phyloP scores from a whole-genome alignment of 2,113 vertebrate genomes.

The Hiodon alosoides region DNA sequence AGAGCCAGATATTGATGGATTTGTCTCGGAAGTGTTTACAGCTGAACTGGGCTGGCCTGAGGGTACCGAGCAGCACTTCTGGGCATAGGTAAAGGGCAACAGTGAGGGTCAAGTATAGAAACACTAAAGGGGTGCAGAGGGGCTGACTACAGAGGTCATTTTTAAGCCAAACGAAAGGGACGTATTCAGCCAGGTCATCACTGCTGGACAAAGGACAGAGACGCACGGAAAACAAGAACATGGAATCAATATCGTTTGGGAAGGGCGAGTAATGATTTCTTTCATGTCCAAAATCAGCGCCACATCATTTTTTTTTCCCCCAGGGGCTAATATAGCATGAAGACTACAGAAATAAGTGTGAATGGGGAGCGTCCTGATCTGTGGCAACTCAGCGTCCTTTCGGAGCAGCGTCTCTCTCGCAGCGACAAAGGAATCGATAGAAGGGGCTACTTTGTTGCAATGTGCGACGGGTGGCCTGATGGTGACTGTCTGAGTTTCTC shows the following conservation, averaged over 20 bases:
- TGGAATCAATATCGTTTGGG: neutral
- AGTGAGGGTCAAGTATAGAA: neutral
- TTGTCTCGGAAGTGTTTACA: slow-evolving; percentile 27
- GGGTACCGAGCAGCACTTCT: neutral
- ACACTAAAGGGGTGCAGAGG: neutral
- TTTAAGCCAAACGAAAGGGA: neutral
- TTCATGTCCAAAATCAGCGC: neutral
- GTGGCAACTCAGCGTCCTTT: slow-evolving; percentile 24
- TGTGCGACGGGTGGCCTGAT: slow-evolving; percentile 39
- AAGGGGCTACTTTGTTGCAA: slow-evolving; percentile 8
- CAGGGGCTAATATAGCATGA: too few species aligned
- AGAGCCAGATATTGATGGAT: slow-evolving; percentile 12
- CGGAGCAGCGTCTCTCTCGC: slow-evolving; percentile 47
- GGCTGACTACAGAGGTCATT: too few species aligned
- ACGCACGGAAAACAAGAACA: neutral
- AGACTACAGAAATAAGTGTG: neutral
- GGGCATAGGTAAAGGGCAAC: neutral
- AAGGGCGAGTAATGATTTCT: neutral
- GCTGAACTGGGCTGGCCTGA: neutral
- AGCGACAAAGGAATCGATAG: slow-evolving; percentile 57
- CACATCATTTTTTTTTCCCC: too few species aligned
- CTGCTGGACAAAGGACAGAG: neutral
- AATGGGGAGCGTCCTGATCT: neutral
- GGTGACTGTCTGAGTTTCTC: slow-evolving; percentile 48
- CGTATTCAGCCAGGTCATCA: too few species aligned